Conservation (phyloP, 2,113 vertebrate species). For the Trinectes maculatus region DNA sequence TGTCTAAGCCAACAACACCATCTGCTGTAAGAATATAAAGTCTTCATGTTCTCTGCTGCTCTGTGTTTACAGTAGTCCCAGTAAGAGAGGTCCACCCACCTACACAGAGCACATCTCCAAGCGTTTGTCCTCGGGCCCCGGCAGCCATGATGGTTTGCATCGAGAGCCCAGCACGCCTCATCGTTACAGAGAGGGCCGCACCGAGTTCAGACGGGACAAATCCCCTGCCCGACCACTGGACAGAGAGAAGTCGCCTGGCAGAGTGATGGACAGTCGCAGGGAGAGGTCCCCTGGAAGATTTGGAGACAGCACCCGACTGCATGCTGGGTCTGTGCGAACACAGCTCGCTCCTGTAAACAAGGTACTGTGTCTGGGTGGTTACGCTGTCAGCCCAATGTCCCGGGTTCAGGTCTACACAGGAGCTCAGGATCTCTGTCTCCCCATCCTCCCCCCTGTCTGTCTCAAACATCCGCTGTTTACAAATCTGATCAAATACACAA, state of each 20-base stretch:
- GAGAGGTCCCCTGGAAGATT: slow-evolving; percentile 94
- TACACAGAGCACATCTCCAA: slow-evolving; percentile 99
- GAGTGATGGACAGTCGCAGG: slow-evolving; percentile 91
- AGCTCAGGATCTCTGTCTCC: background rate
- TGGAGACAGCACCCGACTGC: slow-evolving; percentile 90
- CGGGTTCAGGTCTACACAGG: fast-evolving
- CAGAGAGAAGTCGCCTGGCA: slow-evolving; percentile 94
- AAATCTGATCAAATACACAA: too few relatives aligned
- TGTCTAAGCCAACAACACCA: slow-evolving; percentile 23
- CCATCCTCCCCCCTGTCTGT: background rate
- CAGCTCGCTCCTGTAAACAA: slow-evolving; percentile 97
- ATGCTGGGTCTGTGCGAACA: slow-evolving; percentile 89
- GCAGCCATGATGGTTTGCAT: slow-evolving; percentile 89
- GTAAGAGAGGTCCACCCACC: slow-evolving; percentile 95
- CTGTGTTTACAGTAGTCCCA: slow-evolving; percentile 86
- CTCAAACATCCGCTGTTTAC: too few relatives aligned
- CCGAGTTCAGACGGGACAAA: slow-evolving; percentile 95
- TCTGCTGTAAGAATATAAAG: slow-evolving; percentile 18
- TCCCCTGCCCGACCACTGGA: slow-evolving; percentile 94
- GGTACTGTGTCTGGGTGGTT: slow-evolving; percentile 72
- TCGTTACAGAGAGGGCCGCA: slow-evolving; percentile 94
- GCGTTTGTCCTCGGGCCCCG: slow-evolving; percentile 90
- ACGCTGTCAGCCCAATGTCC: too few relatives aligned
- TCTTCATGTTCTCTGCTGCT: background rate
- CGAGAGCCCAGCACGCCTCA: slow-evolving; percentile 97